phyloP scores from a whole-genome alignment of 2,888 invertebrate genomes.

The Oscheius sp. region DNA sequence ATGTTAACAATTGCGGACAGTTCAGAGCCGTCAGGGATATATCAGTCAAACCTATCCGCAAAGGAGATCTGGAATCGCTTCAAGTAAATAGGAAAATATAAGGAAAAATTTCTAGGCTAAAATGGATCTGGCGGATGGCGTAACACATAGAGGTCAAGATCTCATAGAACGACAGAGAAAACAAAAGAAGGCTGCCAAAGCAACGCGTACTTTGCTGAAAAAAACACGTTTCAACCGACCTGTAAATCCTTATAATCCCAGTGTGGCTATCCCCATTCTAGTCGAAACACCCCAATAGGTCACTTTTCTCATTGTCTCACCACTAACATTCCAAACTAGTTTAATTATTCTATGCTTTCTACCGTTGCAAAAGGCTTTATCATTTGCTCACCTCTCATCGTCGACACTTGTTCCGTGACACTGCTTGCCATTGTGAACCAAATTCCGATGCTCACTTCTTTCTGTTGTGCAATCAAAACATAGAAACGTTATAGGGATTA shows the following conservation, averaged over 20 bases:
- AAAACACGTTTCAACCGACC: constrained; percentile 57
- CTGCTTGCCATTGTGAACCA: constrained; percentile 1
- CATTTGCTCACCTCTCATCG: background rate
- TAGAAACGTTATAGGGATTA: background rate
- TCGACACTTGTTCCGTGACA: background rate
- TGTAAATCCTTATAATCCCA: constrained; percentile 35
- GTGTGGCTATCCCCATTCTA: constrained; percentile 17
- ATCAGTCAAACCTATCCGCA: constrained; percentile 88
- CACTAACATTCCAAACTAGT: constrained; percentile 18
- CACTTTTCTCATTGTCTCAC: background rate
- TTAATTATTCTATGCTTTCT: background rate
- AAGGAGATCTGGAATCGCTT: constrained; percentile 33
- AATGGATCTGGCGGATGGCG: constrained; percentile 68
- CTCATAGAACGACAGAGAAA: constrained; percentile 68
- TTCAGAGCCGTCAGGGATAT: constrained; percentile 98
- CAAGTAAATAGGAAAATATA: constrained; percentile 2
- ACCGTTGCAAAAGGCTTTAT: too few species aligned
- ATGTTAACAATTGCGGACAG: constrained; percentile 95
- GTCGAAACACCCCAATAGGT: constrained; percentile 39
- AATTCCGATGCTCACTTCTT: constrained; percentile 17
- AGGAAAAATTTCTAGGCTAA: constrained; percentile 39
- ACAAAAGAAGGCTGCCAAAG: constrained; percentile 66
- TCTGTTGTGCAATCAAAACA: constrained; percentile 4
- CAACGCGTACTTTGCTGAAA: constrained; percentile 64
- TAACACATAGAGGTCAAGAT: constrained; percentile 68